phyloP scores from a whole-genome alignment of 2,888 invertebrate genomes.

The Caenorhabditis sp. region DNA sequence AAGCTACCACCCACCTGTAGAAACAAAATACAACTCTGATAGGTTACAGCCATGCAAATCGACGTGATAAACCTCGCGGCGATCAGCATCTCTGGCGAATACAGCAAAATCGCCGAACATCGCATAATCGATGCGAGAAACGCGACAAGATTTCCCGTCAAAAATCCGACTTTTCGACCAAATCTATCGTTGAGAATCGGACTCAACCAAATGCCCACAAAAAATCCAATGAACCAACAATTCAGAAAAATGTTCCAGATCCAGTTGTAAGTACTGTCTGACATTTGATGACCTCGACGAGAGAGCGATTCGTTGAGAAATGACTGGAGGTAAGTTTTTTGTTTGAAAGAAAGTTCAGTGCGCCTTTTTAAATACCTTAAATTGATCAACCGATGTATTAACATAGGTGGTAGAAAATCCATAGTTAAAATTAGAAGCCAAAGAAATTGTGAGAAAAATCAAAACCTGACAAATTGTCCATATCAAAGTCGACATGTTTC shows the following conservation, averaged over 20 bases:
- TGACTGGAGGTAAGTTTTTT: conserved; percentile 13
- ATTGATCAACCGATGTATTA: conserved; percentile 59
- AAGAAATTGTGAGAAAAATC: conserved; percentile 21
- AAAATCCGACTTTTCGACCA: conserved; percentile 60
- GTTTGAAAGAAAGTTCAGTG: neutral
- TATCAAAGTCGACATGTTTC: neutral
- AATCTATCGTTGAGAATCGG: conserved; percentile 58
- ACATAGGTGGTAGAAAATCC: conserved; percentile 61
- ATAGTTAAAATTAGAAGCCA: conserved; percentile 59
- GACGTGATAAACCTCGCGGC: conserved; percentile 52
- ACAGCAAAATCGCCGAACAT: conserved; percentile 41
- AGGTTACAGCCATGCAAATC: conserved; percentile 58
- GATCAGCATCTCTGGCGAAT: conserved; percentile 52
- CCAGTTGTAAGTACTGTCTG: conserved; percentile 35
- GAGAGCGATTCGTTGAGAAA: conserved; percentile 40
- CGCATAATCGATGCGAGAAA: conserved; percentile 47
- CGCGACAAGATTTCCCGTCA: conserved; percentile 48
- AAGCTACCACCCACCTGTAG: conserved; percentile 52
- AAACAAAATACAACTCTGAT: conserved; percentile 59
- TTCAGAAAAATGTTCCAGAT: conserved; percentile 62
- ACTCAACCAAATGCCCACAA: conserved; percentile 58
- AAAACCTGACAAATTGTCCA: neutral
- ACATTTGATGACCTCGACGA: conserved; percentile 35
- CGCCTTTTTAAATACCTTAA: too few species aligned
- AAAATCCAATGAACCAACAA: conserved; percentile 63